These are phyloP conservation scores for Ormyrus nitidulus DNA, from an alignment of 2,888 invertebrate species.

Conservation along the genomic window DNA sequence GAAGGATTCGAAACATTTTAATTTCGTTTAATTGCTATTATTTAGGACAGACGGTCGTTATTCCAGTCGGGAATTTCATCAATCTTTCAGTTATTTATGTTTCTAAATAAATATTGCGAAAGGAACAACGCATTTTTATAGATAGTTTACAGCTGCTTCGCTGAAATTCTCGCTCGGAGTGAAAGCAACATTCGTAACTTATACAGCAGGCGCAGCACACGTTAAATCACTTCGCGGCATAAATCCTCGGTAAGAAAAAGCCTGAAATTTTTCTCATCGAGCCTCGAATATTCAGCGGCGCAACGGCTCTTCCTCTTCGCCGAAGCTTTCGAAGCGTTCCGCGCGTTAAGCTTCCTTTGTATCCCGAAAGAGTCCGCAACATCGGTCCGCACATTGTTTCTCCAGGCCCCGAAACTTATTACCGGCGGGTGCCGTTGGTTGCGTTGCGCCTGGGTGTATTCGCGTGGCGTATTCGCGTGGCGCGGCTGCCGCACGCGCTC, in stretches of 20 bases:
- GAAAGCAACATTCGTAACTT: too few species aligned
- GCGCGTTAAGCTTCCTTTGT: conserved; percentile 34
- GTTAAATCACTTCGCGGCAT: neutral
- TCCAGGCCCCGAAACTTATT: conserved; percentile 42
- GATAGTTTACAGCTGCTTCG: neutral
- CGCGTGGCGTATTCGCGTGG: conserved; percentile 32
- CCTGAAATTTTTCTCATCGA: conserved; percentile 4
- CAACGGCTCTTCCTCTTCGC: conserved; percentile 11
- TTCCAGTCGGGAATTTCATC: neutral
- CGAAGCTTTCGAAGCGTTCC: conserved; percentile 11
- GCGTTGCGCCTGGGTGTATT: neutral
- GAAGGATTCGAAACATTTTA: conserved; percentile 10
- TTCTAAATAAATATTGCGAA: too few species aligned
- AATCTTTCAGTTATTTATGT: too few species aligned
- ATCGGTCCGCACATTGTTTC: conserved; percentile 40
- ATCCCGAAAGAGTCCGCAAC: conserved; percentile 29
- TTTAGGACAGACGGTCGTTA: neutral
- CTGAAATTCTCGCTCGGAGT: too few species aligned
- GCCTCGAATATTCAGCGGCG: conserved; percentile 28
- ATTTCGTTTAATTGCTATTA: conserved; percentile 8
- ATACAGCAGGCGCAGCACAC: too few species aligned
- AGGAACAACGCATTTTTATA: neutral
- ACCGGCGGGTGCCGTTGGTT: neutral
- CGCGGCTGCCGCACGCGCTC: conserved; percentile 38
- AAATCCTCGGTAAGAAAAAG: neutral